A percentile compares a stretch with the other conserved stretches of the same genome.
phyloP scores from a whole-genome alignment of 2,797 vertebrate species.

The Hoplostethus mediterraneus region DNA sequence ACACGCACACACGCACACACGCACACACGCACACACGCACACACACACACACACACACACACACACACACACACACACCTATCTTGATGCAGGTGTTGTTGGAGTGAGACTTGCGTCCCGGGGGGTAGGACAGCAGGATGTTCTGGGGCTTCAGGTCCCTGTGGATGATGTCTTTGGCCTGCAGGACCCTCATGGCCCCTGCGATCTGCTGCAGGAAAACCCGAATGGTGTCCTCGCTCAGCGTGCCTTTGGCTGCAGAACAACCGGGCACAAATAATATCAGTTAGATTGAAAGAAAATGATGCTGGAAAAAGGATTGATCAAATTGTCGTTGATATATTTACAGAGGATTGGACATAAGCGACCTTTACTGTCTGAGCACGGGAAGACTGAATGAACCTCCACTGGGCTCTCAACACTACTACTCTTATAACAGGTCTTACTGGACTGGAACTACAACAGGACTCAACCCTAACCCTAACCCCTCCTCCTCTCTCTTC shows the following conservation, averaged over 20 bases:
- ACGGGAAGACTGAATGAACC: neutral
- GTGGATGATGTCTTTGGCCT: conserved; percentile 97
- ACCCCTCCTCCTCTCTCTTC: neutral
- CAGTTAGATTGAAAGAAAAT: neutral
- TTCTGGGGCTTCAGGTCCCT: conserved; percentile 97
- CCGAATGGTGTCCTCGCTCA: conserved; percentile 97
- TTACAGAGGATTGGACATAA: too few relatives aligned
- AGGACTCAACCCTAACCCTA: neutral
- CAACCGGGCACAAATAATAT: neutral
- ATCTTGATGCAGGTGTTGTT: conserved; percentile 98
- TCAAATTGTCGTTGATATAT: too few relatives aligned
- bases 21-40: conserved; percentile 63
- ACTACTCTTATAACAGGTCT: conserved; percentile 2
- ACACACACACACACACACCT: conserved; percentile 79
- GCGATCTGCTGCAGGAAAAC: conserved; percentile 98
- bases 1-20: conserved; percentile 44
- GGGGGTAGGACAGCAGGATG: conserved; percentile 91
- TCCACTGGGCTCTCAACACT: neutral
- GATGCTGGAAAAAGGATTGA: too few relatives aligned
- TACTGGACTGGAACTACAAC: neutral
- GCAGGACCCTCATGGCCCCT: conserved; percentile 94
- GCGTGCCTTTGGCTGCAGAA: conserved; percentile 92
- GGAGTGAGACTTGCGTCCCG: conserved; percentile 93
- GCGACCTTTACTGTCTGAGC: too few relatives aligned
- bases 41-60: neutral